Base-by-base conservation (phyloP, 2,888 invertebrate species). In the Halictus ligatus region DNA sequence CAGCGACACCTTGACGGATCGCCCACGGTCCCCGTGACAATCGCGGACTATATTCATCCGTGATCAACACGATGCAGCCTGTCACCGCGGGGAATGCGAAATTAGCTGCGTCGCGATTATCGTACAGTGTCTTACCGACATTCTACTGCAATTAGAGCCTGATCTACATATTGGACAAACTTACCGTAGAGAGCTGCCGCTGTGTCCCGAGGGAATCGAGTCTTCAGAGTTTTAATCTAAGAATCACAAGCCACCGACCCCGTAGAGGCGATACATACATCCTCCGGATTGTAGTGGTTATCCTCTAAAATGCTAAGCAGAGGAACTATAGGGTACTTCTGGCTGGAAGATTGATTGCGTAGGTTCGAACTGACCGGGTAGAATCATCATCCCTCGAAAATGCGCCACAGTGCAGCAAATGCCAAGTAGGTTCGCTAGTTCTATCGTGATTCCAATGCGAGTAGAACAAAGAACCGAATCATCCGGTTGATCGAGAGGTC, bases 1-100 rank as follows among this genome's bases (percentile, higher is more conserved):
- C 25, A 15, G 35, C 43, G 15, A 29, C 35, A 78, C 90, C 89
- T 90, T 87, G 90, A 77, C 69, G 72, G 67, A 46, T 82, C 89
- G 89, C 89, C 89, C 77, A 89, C 89, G 75, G 67, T 86, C 25
- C 12, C 18, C 5, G 69, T 40, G 40, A 40, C 69, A 69, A 40
- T 54, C 85, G 85, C 54, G n/a, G 35, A 73, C 48, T 40, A 81
- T 76, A 78, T 74, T 75, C 64, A 87, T 78, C 67, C 18, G 21
- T 29, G 79, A 88, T 81, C 74, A 48, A 58, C 89, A 54, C 75
- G 58, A 29, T 29, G 5, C 21, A 35, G 18, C n/a, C 2, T 50
- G 29, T 73, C 35, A 7, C 58, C 25, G 10, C n/a, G 2, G 18
- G 15, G 21, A 29, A 43, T 10, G 13, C 18, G 73, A 35, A 40